These are phyloP conservation scores for Opisthocomus hoazin DNA, from an alignment of 2,113 vertebrate species.

Conservation along the genomic window DNA sequence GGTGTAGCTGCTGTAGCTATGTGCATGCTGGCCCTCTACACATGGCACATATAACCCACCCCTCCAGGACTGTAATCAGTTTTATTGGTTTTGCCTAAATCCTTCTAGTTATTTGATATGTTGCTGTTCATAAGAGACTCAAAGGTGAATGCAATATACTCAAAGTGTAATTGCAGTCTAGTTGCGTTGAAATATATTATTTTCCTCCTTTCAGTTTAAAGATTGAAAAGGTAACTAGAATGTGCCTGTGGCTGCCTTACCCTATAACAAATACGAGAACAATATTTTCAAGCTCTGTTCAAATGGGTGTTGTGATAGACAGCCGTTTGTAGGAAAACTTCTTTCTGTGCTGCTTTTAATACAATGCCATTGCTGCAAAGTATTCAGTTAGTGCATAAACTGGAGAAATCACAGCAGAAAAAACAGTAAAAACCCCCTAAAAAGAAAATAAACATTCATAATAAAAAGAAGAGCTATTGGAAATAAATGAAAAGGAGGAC, in stretches of 20 bases:
- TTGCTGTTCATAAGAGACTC: background rate
- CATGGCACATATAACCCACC: background rate
- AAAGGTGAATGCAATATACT: background rate
- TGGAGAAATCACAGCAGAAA: background rate
- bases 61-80: background rate
- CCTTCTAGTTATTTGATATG: background rate
- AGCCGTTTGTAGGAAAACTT: background rate
- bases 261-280: background rate
- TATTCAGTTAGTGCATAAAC: background rate
- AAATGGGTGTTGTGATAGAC: background rate
- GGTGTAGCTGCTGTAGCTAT: background rate
- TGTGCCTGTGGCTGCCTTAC: background rate
- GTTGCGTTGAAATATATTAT: background rate
- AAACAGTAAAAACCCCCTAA: background rate
- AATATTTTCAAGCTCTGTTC: background rate
- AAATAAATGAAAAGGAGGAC: background rate
- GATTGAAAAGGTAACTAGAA: background rate
- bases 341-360: background rate
- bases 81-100: background rate
- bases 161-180: background rate
- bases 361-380: background rate
- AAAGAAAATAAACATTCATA: background rate
- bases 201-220: background rate
- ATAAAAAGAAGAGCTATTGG: background rate
- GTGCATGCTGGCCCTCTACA: rapidly evolving